A percentile compares a stretch with the other conserved stretches of the same genome.
Evolutionary conservation across 2,797 vertebrate genomes (phyloP).

Genomic region (Odontamblyopus lacepedii): DNA sequence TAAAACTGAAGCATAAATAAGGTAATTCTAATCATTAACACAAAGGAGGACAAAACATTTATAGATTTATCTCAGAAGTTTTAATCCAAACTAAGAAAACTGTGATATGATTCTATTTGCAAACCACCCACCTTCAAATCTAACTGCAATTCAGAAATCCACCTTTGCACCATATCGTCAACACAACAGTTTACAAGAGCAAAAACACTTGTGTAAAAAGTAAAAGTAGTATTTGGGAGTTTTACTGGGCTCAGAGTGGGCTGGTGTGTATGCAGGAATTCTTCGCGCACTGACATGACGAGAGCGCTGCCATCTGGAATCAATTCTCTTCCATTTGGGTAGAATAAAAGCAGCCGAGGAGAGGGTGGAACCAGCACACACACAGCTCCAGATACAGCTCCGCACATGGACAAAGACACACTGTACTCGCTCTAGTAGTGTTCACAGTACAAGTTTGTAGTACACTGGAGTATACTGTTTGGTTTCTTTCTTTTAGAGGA

Average conservation of each 20-base stretch:
- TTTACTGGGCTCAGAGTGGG: not conserved
- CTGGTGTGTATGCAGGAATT: not conserved
- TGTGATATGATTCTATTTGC: not conserved
- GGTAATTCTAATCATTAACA: no score
- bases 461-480: constrained; percentile 3
- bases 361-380: constrained; percentile 11
- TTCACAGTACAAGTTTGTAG: constrained; percentile 2
- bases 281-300: constrained; percentile 4
- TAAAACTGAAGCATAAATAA: no score
- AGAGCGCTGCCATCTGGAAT: constrained; percentile 14
- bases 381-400: not conserved
- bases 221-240: constrained; percentile 10
- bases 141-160: not conserved
- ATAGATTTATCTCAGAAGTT: no score
- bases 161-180: not conserved
- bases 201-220: not conserved
- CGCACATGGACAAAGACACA: constrained; percentile 5
- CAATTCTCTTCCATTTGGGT: constrained; percentile 11
- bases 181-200: constrained; percentile 3
- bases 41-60: no score
- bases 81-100: not conserved
- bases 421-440: not conserved
- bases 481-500: not conserved
- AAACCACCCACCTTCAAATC: not conserved
- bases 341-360: constrained; percentile 16